These are phyloP conservation scores for Akabosia matsudoensis DNA, from an alignment of 1,140 invertebrate species.

Conservation along the genomic window DNA sequence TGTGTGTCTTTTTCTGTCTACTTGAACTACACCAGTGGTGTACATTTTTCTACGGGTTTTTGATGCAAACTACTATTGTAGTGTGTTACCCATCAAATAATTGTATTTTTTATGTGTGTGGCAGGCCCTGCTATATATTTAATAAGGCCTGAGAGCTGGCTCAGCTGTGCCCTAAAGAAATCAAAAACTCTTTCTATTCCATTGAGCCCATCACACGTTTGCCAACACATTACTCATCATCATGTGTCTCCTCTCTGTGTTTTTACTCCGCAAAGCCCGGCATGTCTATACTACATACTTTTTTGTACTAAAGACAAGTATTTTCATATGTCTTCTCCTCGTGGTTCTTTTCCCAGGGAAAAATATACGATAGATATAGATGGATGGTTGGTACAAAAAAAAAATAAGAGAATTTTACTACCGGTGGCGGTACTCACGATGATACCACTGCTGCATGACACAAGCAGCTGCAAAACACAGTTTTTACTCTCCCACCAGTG, in stretches of 20 bases:
- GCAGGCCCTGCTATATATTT: background rate
- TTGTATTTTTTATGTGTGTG: background rate
- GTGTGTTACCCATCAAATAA: no score
- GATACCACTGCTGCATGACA: background rate
- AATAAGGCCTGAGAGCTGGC: slow-evolving; percentile 39
- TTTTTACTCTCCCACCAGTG: background rate
- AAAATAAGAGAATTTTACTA: slow-evolving; percentile 1
- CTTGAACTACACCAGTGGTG: background rate
- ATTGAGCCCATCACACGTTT: slow-evolving; percentile 36
- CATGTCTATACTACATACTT: background rate
- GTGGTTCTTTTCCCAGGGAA: slow-evolving; percentile 10
- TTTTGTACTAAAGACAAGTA: background rate
- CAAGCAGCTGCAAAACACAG: background rate
- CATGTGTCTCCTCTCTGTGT: background rate
- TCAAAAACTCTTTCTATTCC: slow-evolving; percentile 45
- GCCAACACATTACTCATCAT: slow-evolving; percentile 45
- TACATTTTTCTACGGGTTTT: background rate
- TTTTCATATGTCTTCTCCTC: background rate
- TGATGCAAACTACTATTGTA: no score
- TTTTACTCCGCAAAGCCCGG: background rate
- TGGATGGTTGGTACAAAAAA: background rate
- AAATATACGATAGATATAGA: background rate
- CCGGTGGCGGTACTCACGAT: background rate
- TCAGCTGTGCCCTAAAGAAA: slow-evolving; percentile 45
- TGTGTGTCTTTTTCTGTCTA: background rate